Percentiles rank a stretch among this genome's conserved stretches.
phyloP scores from a whole-genome alignment of 2,113 vertebrate species.

The Genyomyrus donnyi region DNA sequence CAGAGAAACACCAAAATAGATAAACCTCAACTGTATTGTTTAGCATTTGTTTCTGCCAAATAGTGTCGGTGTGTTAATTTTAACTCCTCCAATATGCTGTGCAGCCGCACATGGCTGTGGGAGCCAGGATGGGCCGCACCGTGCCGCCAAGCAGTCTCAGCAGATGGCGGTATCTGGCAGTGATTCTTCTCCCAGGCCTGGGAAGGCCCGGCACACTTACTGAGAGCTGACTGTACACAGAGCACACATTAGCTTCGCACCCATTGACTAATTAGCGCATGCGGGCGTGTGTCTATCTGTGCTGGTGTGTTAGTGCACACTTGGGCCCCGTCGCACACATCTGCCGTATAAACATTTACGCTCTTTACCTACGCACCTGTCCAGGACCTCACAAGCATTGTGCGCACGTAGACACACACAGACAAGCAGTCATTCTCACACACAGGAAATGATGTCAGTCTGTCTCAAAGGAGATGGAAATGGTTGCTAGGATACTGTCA shows the following conservation, averaged over 20 bases:
- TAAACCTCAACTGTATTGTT: conserved; percentile 42
- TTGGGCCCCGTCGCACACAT: not conserved
- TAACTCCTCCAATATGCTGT: conserved; percentile 67
- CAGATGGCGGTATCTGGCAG: conserved; percentile 66
- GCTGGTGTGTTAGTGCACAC: not conserved
- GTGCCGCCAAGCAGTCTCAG: conserved; percentile 57
- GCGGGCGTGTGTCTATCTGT: not conserved
- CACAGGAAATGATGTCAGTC: conserved; percentile 66
- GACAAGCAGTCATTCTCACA: conserved; percentile 31
- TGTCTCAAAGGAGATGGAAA: conserved; percentile 65
- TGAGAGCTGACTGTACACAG: not conserved
- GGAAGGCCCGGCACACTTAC: conserved; percentile 23
- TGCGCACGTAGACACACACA: not conserved
- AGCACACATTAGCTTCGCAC: conserved; percentile 7
- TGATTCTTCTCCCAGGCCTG: conserved; percentile 45
- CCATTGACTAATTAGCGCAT: not conserved
- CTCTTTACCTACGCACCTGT: not conserved
- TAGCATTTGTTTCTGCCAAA: conserved; percentile 55
- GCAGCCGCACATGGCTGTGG: conserved; percentile 43
- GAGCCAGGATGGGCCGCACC: not conserved
- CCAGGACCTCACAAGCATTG: not conserved
- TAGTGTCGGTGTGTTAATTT: conserved; percentile 69
- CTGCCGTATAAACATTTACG: not conserved
- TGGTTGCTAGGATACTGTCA: conserved; percentile 68
- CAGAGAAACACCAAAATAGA: conserved; percentile 45